phyloP scores from a whole-genome alignment of 2,888 invertebrate species.

The Loripinus fragilis region DNA sequence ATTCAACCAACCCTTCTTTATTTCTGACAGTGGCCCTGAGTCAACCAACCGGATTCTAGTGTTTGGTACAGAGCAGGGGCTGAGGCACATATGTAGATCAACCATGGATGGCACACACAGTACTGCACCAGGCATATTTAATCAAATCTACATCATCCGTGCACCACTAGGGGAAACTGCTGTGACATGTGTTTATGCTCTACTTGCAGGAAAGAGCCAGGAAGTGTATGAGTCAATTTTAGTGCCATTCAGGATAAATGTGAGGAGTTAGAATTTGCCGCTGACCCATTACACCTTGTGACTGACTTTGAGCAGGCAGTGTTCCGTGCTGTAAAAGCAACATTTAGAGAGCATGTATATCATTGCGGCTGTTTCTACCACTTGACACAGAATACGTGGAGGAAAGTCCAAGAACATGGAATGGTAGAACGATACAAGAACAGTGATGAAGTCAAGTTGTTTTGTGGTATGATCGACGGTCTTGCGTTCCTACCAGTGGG shows the following conservation, averaged over 20 bases:
- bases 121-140: not conserved
- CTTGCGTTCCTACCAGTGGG: not conserved
- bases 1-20: not conserved
- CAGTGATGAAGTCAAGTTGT: not conserved
- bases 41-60: not conserved
- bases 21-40: not conserved
- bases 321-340: conserved; percentile 4
- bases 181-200: conserved; percentile 28
- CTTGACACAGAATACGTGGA: no score
- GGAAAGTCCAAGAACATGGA: conserved; percentile 16
- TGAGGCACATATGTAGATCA: not conserved
- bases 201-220: conserved; percentile 24
- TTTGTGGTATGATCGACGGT: conserved; percentile 18
- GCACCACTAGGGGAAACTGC: conserved; percentile 30
- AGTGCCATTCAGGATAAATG: not conserved
- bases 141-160: conserved; percentile 22
- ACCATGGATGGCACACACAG: not conserved
- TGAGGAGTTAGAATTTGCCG: conserved; percentile 14
- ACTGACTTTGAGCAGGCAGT: conserved; percentile 26
- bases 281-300: conserved; percentile 12
- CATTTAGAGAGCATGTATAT: conserved; percentile 23
- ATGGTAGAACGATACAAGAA: not conserved
- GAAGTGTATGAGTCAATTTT: conserved; percentile 20
- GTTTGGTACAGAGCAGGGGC: not conserved
- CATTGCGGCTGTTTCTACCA: not conserved